phyloP scores from a whole-genome alignment of 2,797 vertebrate genomes.

The Hippopotamyrus pictus region DNA sequence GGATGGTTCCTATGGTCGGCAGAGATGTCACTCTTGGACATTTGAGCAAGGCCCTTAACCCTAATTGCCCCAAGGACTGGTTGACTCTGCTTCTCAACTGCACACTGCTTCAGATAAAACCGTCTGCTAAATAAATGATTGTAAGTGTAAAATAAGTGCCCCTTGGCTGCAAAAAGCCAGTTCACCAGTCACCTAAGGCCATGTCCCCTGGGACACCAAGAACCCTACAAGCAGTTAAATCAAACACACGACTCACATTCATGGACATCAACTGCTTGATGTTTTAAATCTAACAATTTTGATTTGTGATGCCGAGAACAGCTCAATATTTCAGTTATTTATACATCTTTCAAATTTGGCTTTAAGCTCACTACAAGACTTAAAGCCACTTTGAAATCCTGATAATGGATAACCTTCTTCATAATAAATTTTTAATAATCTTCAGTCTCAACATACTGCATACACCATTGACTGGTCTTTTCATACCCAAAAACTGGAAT shows the following conservation, averaged over 20 bases:
- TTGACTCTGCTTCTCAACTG: not conserved
- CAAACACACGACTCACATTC: not conserved
- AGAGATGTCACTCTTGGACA: not conserved
- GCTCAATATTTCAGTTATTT: not conserved
- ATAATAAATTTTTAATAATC: not conserved
- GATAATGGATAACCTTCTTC: not conserved
- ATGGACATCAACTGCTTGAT: not conserved
- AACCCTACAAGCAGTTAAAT: not conserved
- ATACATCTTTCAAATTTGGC: not conserved
- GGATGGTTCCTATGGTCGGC: not conserved
- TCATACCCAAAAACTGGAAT: not conserved
- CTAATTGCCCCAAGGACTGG: not conserved
- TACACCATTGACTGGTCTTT: not conserved
- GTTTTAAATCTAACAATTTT: not conserved
- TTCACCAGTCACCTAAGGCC: not conserved
- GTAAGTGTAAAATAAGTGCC: not conserved
- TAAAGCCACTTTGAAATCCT: not conserved
- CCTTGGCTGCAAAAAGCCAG: not conserved
- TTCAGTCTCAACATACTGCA: not conserved
- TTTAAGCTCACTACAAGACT: not conserved
- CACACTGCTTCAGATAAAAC: not conserved
- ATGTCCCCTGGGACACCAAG: not conserved
- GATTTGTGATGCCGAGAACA: not conserved
- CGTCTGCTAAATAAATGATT: not conserved
- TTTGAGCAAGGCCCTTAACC: not conserved